A percentile compares a stretch with the other conserved stretches of the same genome.
These are phyloP conservation scores for Mungos mungo DNA, from an alignment of 2,113 vertebrate species.

Conservation along the genomic window DNA sequence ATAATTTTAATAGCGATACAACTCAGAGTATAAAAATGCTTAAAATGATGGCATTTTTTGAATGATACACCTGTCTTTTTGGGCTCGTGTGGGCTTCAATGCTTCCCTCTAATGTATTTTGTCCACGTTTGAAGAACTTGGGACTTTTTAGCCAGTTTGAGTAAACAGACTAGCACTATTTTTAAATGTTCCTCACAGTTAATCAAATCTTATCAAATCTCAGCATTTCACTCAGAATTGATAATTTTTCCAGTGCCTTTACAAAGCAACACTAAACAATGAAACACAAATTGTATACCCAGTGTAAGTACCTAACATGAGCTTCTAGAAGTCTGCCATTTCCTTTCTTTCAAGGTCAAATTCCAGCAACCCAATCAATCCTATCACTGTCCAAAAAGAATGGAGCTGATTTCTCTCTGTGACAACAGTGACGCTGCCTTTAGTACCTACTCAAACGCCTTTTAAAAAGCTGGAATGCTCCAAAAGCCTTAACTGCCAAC, in stretches of 20 bases:
- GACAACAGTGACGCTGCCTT: background rate
- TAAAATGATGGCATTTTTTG: background rate
- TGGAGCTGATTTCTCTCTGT: background rate
- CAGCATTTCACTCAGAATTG: background rate
- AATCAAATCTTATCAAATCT: background rate
- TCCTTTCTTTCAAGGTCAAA: background rate
- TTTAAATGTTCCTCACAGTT: background rate
- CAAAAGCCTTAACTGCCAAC: background rate
- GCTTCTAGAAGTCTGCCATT: background rate
- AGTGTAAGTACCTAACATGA: background rate
- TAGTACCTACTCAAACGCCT: background rate
- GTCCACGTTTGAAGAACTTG: background rate
- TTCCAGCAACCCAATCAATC: background rate
- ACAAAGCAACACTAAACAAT: background rate
- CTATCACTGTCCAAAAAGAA: background rate
- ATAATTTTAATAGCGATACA: background rate
- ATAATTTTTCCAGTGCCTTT: background rate
- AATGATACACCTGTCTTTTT: background rate
- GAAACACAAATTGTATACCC: background rate
- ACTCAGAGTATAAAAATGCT: background rate
- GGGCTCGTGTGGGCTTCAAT: background rate
- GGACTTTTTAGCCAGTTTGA: background rate
- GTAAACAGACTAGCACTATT: background rate
- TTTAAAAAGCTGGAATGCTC: background rate
- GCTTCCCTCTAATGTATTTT: background rate